phyloP scores from a whole-genome alignment of 2,797 vertebrate species.

The Toxotes lorentzi region DNA sequence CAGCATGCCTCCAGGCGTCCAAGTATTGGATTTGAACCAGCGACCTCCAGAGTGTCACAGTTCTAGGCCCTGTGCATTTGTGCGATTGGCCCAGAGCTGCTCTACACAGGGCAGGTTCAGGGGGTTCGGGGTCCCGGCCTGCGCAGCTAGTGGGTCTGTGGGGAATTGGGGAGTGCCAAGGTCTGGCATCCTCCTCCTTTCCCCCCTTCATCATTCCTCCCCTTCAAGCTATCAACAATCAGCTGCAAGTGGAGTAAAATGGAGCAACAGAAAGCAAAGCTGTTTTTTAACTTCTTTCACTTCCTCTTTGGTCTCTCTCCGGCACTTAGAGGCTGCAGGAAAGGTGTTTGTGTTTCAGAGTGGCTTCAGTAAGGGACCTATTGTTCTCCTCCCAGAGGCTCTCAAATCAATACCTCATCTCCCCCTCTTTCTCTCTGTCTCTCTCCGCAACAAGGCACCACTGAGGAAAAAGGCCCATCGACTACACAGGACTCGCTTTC shows the following conservation, averaged over 20 bases:
- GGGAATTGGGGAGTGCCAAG: constrained; percentile 63
- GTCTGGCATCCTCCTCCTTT: constrained; percentile 59
- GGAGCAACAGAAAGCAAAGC: constrained; percentile 51
- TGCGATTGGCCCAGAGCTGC: constrained; percentile 67
- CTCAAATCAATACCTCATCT: constrained; percentile 81
- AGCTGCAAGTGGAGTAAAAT: constrained; percentile 69
- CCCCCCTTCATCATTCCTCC: constrained; percentile 44
- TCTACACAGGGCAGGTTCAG: constrained; percentile 56
- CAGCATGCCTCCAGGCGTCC: constrained; percentile 68
- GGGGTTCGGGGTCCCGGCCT: constrained; percentile 67
- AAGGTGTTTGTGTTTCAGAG: constrained; percentile 73
- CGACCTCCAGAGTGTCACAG: constrained; percentile 68
- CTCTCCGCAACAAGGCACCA: constrained; percentile 45
- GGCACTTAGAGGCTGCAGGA: constrained; percentile 62
- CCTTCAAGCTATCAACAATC: constrained; percentile 69
- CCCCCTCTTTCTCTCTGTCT: constrained; percentile 45
- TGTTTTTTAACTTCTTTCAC: constrained; percentile 50
- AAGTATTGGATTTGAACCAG: constrained; percentile 68
- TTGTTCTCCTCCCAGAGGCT: constrained; percentile 79
- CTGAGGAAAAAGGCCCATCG: constrained; percentile 62
- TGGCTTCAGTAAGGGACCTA: constrained; percentile 77
- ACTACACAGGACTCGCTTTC: constrained; percentile 78
- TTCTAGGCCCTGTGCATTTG: constrained; percentile 52
- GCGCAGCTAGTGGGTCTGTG: constrained; percentile 52
- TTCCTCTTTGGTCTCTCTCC: constrained; percentile 51